Percentiles rank a stretch among this genome's conserved stretches.
Conservation (phyloP, 2,113 vertebrate genomes). For the Brachyhypopomus occidentalis region DNA sequence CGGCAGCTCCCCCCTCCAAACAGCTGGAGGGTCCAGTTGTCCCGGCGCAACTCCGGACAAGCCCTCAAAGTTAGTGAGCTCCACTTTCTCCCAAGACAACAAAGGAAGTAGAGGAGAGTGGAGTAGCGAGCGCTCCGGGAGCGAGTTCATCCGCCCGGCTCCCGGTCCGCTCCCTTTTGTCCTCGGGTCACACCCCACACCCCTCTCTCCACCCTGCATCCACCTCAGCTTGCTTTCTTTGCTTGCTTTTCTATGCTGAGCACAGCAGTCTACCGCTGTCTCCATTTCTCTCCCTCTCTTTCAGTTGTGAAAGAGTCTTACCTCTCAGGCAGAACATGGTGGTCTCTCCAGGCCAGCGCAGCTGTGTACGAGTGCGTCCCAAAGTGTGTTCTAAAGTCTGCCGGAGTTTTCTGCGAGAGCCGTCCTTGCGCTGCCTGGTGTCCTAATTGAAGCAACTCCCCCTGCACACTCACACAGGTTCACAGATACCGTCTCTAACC, state of each 20-base stretch:
- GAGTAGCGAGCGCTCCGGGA: constrained; percentile 38
- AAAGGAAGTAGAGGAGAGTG: constrained; percentile 44
- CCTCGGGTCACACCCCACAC: neutral
- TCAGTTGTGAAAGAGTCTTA: constrained; percentile 40
- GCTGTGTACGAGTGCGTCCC: constrained; percentile 31
- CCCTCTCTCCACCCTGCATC: neutral
- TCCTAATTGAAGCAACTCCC: constrained; percentile 27
- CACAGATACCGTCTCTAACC: constrained; percentile 44
- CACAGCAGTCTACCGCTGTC: neutral
- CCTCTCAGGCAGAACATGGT: constrained; percentile 59
- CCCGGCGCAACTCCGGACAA: constrained; percentile 31
- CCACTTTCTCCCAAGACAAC: constrained; percentile 43
- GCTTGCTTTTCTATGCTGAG: too few relatives aligned
- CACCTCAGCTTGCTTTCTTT: neutral
- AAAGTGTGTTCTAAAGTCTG: constrained; percentile 50
- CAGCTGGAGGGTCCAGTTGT: constrained; percentile 36
- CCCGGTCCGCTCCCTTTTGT: constrained; percentile 38
- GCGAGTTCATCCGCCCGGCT: constrained; percentile 24
- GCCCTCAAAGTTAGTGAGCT: constrained; percentile 29
- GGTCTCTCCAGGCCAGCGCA: constrained; percentile 11
- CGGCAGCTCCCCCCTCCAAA: neutral
- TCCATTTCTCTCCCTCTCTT: constrained; percentile 10
- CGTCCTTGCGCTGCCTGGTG: constrained; percentile 48
- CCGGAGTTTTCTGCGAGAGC: constrained; percentile 35
- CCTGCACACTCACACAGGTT: constrained; percentile 49